Percentiles rank a stretch among this genome's conserved stretches.
Conservation (phyloP, 2,113 vertebrate genomes). For the Gnathonemus echidnorhynchus region DNA sequence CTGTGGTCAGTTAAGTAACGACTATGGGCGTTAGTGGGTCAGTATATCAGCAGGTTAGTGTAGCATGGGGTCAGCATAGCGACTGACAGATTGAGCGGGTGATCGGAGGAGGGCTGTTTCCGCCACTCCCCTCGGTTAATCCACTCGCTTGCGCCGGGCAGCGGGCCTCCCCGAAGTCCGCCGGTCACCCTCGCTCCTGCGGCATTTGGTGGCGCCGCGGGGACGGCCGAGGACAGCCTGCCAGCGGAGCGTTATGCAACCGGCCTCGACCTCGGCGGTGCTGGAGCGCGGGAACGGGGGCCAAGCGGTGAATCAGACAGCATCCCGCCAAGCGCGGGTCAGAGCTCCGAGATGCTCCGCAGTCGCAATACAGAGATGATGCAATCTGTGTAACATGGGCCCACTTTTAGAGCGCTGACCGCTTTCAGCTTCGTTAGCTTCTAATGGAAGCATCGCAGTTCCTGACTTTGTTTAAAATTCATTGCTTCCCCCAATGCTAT, state of each 20-base stretch:
- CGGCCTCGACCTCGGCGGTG: background rate
- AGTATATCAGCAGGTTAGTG: background rate
- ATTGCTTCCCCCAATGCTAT: background rate
- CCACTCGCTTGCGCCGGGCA: background rate
- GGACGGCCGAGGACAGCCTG: background rate
- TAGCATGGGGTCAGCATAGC: background rate
- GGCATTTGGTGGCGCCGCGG: background rate
- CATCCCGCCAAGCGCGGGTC: background rate
- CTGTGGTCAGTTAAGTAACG: background rate
- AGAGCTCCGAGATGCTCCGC: background rate
- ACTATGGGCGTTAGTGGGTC: background rate
- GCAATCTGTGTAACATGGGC: background rate
- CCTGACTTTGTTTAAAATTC: background rate
- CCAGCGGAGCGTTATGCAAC: slow-evolving; percentile 6
- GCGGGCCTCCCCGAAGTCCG: background rate
- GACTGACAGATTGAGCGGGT: background rate
- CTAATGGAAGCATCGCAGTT: background rate
- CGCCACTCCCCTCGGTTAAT: background rate
- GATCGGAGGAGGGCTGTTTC: background rate
- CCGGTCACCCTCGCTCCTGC: background rate
- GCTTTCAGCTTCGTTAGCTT: background rate
- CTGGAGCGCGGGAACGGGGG: background rate
- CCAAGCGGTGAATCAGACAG: background rate
- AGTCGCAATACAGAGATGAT: background rate
- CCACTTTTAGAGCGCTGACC: background rate